Evolutionary conservation across 2,113 vertebrate species (phyloP), one percentile per base, ranked within the genome.

Genomic region (Urocitellus parryii): DNA sequence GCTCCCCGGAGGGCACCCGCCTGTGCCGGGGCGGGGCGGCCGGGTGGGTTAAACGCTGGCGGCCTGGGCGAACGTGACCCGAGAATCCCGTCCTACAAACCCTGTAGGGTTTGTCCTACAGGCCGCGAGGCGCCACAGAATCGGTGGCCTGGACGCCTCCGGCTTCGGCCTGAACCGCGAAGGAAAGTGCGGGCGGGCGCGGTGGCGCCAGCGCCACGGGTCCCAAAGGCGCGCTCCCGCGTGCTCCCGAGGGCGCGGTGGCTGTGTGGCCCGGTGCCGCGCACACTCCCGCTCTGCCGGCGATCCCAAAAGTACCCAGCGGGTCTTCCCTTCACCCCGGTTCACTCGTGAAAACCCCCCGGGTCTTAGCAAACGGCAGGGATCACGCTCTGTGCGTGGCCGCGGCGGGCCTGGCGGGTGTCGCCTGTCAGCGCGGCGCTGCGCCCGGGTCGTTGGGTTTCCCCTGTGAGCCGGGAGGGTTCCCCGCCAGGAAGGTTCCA

Each of bases 61-160:
- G 45, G 22, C 27, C n/a, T 56, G 80, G 24, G 58, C 18, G 83
- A 53, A 68, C 45, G 45, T 24, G 70, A 25, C 67, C 22, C 63
- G 32, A 8, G 32, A 51, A 2, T 13, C 13, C 32, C 73, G 10
- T 27, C 29, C n/a, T n/a, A n/a, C n/a, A n/a, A n/a, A n/a, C n/a
- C n/a, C n/a, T n/a, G n/a, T n/a, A n/a, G 27, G 16, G 11, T 2
- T 11, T 68, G 76, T 16, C 8, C 61, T 9, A 24, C 61, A 27
- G 58, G 58, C 58, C 7, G 58, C 8, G 8, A 5, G 56, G 3
- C 53, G 0, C 56, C 9, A 11, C 17, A 0, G 42, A 32, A 34
- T 53, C 32, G 0, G 51, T 0, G 73, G 2, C 5, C 45, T 51
- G 0, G 22, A n/a, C 42, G 7, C 37, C 86, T 51, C 61, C 0